phyloP scores from a whole-genome alignment of 2,113 vertebrate species.

The Phrynocephalus versicolor region DNA sequence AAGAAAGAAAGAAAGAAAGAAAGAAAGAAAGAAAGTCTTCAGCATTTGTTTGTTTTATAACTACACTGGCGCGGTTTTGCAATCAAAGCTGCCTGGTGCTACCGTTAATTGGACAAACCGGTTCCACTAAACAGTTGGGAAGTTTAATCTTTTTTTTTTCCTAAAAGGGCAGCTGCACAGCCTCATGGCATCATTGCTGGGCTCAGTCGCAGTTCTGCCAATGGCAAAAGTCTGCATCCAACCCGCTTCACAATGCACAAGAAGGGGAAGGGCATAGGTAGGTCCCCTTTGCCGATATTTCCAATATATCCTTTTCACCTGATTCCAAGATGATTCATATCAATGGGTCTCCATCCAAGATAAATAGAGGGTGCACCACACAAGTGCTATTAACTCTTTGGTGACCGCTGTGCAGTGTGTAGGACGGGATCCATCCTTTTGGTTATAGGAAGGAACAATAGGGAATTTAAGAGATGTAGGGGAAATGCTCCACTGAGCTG shows the following conservation, averaged over 20 bases:
- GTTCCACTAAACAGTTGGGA: background rate
- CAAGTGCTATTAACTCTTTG: slow-evolving; percentile 43
- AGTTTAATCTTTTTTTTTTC: background rate
- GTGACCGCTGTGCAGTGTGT: background rate
- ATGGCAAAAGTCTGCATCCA: background rate
- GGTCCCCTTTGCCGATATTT: background rate
- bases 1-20: background rate
- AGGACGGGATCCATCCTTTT: background rate
- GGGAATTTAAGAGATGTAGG: background rate
- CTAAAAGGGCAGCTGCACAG: background rate
- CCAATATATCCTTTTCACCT: background rate
- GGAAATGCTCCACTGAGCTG: too few relatives aligned
- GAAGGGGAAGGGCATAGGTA: accelerated
- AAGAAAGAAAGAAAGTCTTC: background rate
- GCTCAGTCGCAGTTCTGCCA: accelerated
- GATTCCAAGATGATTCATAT: slow-evolving; percentile 55
- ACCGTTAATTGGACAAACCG: background rate
- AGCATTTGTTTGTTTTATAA: slow-evolving; percentile 45
- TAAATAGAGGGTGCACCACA: slow-evolving; percentile 44
- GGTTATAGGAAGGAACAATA: background rate
- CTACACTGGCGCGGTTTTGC: slow-evolving; percentile 1
- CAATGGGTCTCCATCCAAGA: slow-evolving; percentile 53
- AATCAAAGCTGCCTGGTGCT: slow-evolving; percentile 5
- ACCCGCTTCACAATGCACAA: accelerated
- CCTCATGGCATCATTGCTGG: background rate